phyloP scores from a whole-genome alignment of 2,797 vertebrate species.

The Clarias platycephalus region DNA sequence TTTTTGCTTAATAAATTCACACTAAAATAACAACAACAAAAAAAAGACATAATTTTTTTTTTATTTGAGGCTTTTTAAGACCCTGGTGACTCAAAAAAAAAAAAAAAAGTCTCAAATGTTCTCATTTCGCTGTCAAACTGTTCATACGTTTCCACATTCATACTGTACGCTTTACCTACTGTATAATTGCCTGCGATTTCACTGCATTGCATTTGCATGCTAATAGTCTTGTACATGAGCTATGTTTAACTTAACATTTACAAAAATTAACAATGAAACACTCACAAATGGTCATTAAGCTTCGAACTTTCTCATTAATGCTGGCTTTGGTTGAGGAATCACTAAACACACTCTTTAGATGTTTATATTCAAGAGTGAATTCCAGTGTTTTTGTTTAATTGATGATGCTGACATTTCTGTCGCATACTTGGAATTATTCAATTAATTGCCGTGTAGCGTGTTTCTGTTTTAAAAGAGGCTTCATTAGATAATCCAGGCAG shows the following conservation, averaged over 20 bases:
- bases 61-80: no score
- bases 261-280: constrained; percentile 46
- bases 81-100: no score
- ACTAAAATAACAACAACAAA: no score
- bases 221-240: constrained; percentile 43
- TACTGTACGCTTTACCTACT: background rate
- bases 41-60: no score
- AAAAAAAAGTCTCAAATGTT: no score
- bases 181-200: background rate
- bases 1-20: no score
- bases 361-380: constrained; percentile 57
- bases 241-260: constrained; percentile 48
- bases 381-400: constrained; percentile 63
- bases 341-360: constrained; percentile 67
- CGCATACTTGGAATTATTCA: constrained; percentile 76
- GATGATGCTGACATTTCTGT: constrained; percentile 81
- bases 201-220: constrained; percentile 23
- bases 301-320: constrained; percentile 57
- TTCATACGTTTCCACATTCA: no score
- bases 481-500: background rate
- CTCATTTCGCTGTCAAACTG: no score
- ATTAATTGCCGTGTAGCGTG: constrained; percentile 74
- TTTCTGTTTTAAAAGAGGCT: background rate
- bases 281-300: constrained; percentile 54
- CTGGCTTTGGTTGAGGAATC: constrained; percentile 65